A percentile compares a stretch with the other conserved stretches of the same genome.
These are phyloP conservation scores for Stichopus chloronotus DNA, from an alignment of 35 echinoderm and acorn worm species.

Conservation along the genomic window DNA sequence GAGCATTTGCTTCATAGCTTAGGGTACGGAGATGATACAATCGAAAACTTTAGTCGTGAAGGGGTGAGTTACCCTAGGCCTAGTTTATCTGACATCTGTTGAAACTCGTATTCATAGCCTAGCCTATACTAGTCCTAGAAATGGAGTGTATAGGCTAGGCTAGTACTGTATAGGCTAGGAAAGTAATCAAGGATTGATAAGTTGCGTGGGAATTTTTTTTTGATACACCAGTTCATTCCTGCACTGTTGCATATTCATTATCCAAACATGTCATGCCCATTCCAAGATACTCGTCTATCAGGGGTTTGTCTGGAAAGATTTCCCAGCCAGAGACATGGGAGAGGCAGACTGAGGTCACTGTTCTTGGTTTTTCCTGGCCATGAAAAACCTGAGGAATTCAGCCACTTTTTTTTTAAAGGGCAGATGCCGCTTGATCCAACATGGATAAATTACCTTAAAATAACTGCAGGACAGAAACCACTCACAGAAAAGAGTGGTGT, in stretches of 20 bases:
- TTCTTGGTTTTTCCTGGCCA: too few relatives aligned
- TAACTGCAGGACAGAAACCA: background rate
- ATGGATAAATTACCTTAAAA: background rate
- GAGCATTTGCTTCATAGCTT: background rate
- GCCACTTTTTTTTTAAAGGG: background rate
- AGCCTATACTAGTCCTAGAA: too few relatives aligned
- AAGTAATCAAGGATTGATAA: too few relatives aligned
- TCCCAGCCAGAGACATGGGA: too few relatives aligned
- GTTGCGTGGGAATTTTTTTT: too few relatives aligned
- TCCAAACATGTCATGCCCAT: background rate
- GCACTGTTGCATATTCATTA: background rate
- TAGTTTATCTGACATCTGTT: too few relatives aligned
- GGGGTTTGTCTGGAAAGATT: too few relatives aligned
- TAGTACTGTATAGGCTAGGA: too few relatives aligned
- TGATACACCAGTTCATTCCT: background rate
- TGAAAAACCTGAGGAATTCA: background rate
- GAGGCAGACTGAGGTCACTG: too few relatives aligned
- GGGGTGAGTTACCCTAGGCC: background rate
- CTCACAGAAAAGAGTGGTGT: background rate
- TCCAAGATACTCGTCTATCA: background rate
- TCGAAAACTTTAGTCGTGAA: background rate
- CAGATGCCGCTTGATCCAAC: background rate
- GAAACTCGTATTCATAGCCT: too few relatives aligned
- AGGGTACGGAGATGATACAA: conserved; percentile 7
- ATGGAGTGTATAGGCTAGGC: too few relatives aligned